phyloP scores from a whole-genome alignment of 1,140 invertebrate species.

The Orius laevigatus region DNA sequence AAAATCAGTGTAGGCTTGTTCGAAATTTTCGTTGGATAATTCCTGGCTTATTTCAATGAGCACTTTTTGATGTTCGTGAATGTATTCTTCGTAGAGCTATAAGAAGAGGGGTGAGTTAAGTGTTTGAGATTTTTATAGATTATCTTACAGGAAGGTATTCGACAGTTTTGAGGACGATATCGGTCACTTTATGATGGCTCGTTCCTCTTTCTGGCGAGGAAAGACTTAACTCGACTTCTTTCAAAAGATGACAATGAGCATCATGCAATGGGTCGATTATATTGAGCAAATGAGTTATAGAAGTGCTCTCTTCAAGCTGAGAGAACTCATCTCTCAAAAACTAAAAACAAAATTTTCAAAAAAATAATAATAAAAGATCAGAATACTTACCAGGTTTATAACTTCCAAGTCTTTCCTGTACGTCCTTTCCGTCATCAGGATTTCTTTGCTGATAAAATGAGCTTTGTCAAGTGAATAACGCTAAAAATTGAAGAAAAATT shows the following conservation, averaged over 20 bases:
- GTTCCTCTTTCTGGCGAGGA: constrained; percentile 38
- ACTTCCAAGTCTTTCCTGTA: constrained; percentile 91
- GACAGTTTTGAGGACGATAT: constrained; percentile 46
- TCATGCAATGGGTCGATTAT: constrained; percentile 47
- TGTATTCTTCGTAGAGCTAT: constrained; percentile 54
- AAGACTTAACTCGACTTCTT: constrained; percentile 48
- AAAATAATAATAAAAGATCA: constrained; percentile 7
- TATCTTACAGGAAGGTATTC: constrained; percentile 35
- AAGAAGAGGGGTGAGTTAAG: background rate
- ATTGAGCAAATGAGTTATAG: constrained; percentile 36
- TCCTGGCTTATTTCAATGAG: constrained; percentile 57
- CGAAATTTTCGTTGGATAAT: constrained; percentile 56
- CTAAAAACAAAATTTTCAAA: constrained; percentile 30
- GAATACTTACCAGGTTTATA: constrained; percentile 54
- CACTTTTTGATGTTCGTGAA: constrained; percentile 58
- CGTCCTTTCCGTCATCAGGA: constrained; percentile 88
- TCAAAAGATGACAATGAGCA: constrained; percentile 44
- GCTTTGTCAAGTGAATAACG: constrained; percentile 59
- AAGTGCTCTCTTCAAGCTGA: constrained; percentile 38
- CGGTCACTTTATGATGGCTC: constrained; percentile 41
- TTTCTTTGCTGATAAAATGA: constrained; percentile 86
- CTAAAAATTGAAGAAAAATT: constrained; percentile 26
- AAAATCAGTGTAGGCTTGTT: constrained; percentile 66
- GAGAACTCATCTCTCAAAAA: constrained; percentile 52
- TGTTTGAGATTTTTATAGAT: constrained; percentile 5